Percentiles rank a stretch among this genome's conserved stretches.
Conservation (phyloP, 2,888 invertebrate genomes). For the Agriotes lineatus region DNA sequence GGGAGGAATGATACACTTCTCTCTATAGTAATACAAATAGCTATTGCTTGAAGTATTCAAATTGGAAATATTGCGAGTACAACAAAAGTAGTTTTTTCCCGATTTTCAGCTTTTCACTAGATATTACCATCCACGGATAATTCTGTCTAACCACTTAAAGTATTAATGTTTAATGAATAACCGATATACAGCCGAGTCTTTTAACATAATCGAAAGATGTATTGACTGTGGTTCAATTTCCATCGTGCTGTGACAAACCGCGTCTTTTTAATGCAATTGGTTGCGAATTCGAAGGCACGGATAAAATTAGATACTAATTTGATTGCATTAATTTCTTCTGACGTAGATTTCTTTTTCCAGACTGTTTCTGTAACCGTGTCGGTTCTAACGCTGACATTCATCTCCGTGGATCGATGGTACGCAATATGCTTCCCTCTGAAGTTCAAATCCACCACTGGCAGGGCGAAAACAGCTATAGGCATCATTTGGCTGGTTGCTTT, state of each 20-base stretch:
- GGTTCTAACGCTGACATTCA: conserved; percentile 90
- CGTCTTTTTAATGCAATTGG: neutral
- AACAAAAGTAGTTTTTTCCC: too few relatives aligned
- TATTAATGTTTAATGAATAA: too few relatives aligned
- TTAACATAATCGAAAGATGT: too few relatives aligned
- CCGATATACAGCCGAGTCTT: too few relatives aligned
- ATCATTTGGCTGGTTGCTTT: conserved; percentile 86
- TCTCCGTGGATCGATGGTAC: conserved; percentile 95
- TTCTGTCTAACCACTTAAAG: too few relatives aligned
- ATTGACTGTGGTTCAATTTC: neutral
- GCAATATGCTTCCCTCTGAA: conserved; percentile 92
- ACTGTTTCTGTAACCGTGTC: conserved; percentile 93
- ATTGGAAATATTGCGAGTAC: too few relatives aligned
- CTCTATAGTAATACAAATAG: too few relatives aligned
- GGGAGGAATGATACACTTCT: too few relatives aligned
- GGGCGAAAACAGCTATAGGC: conserved; percentile 84
- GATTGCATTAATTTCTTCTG: neutral
- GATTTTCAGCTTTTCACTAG: too few relatives aligned
- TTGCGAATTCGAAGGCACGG: neutral
- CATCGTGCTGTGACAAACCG: neutral
- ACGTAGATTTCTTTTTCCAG: conserved; percentile 72
- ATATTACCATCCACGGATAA: too few relatives aligned
- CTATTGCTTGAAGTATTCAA: too few relatives aligned
- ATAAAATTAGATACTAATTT: neutral
- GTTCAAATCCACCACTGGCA: conserved; percentile 85